Evolutionary conservation across 2,888 invertebrate genomes (phyloP).

Genomic region (Cryptocephalus moraei): DNA sequence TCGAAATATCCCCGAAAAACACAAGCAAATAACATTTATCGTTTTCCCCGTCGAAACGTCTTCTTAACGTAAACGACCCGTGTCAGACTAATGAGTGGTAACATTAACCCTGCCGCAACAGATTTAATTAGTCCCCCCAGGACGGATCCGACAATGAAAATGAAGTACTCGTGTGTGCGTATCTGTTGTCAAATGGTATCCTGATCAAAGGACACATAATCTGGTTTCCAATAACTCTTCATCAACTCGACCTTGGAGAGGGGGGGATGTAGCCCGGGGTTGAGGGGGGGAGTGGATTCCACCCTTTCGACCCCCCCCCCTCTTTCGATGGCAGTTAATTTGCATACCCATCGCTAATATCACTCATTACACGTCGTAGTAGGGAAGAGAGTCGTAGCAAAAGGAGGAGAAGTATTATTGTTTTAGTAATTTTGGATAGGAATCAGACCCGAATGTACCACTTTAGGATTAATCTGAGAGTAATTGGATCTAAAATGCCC

Average conservation of each 20-base stretch:
- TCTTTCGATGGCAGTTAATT: constrained; percentile 10
- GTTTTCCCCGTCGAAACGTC: background rate
- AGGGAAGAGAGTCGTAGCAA: no score
- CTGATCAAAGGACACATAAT: constrained; percentile 15
- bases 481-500: no score
- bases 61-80: no score
- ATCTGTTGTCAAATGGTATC: constrained; percentile 14
- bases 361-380: constrained; percentile 3
- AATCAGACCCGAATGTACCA: no score
- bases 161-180: background rate
- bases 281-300: constrained; percentile 5
- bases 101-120: no score
- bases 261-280: background rate
- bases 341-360: constrained; percentile 13
- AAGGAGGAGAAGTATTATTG: no score
- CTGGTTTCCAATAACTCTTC: constrained; percentile 17
- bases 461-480: no score
- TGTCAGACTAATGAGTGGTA: no score
- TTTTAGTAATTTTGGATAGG: no score
- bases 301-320: constrained; percentile 6
- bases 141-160: no score
- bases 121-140: no score
- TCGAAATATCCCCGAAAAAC: background rate
- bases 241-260: constrained; percentile 14
- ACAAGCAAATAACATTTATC: background rate